Conservation (phyloP, 2,888 invertebrate genomes). For the Anaspis maculata region DNA sequence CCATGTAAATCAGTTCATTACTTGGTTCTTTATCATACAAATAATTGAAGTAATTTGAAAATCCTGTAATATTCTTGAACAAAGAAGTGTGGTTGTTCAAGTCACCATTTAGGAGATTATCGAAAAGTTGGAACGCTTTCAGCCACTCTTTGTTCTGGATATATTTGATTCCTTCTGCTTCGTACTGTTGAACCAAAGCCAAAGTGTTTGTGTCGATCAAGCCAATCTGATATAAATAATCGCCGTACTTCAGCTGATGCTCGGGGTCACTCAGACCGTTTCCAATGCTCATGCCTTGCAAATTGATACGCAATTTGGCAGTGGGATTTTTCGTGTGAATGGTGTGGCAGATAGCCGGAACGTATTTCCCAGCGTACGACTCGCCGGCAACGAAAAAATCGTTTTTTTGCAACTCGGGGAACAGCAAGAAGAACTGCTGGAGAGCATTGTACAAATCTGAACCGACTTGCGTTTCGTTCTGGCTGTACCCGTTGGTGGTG, state of each 20-base stretch:
- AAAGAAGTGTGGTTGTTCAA: slow-evolving; percentile 50
- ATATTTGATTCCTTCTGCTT: slow-evolving; percentile 48
- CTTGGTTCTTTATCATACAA: slow-evolving; percentile 52
- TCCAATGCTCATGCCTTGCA: slow-evolving; percentile 66
- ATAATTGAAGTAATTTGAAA: slow-evolving; percentile 67
- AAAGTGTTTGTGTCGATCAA: slow-evolving; percentile 58
- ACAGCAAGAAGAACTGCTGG: slow-evolving; percentile 75
- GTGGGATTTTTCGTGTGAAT: slow-evolving; percentile 57
- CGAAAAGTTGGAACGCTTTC: slow-evolving; percentile 65
- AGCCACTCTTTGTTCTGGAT: slow-evolving; percentile 58
- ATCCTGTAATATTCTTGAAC: slow-evolving; percentile 69
- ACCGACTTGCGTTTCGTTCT: slow-evolving; percentile 71
- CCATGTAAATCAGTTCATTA: slow-evolving; percentile 46
- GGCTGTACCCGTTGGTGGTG: slow-evolving; percentile 72
- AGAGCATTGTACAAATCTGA: slow-evolving; percentile 68
- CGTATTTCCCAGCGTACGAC: slow-evolving; percentile 73
- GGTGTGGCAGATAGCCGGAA: slow-evolving; percentile 68
- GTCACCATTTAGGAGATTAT: slow-evolving; percentile 63
- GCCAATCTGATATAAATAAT: slow-evolving; percentile 73
- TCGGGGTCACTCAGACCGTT: slow-evolving; percentile 74
- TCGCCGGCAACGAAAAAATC: slow-evolving; percentile 86
- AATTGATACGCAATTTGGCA: slow-evolving; percentile 57
- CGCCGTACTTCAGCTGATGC: slow-evolving; percentile 68
- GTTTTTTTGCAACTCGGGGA: slow-evolving; percentile 63
- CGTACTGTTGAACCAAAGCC: slow-evolving; percentile 51